Conservation (phyloP, 2,797 vertebrate genomes). For the Sebastes glaucus region DNA sequence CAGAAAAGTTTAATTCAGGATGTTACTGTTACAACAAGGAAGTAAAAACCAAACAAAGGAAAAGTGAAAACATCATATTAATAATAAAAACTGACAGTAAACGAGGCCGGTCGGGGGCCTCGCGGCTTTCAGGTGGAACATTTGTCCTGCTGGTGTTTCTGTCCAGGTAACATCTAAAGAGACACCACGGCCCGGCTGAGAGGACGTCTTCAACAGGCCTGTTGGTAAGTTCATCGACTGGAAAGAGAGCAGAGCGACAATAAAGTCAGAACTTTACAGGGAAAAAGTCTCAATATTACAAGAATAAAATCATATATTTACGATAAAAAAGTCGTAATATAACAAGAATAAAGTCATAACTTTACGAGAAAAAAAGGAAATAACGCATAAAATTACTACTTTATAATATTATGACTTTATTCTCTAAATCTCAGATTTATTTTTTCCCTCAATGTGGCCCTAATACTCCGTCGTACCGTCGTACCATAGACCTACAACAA, state of each 20-base stretch:
- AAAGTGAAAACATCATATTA: constrained; percentile 15
- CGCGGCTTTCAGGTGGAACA: background rate
- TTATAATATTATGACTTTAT: too few species aligned
- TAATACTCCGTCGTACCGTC: too few species aligned
- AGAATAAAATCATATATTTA: too few species aligned
- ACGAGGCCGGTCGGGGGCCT: background rate
- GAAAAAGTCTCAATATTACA: too few species aligned
- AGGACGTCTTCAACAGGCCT: background rate
- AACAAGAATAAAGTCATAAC: too few species aligned
- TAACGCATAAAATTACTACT: too few species aligned
- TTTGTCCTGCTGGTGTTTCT: constrained; percentile 9
- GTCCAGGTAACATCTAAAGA: background rate
- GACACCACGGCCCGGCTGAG: background rate
- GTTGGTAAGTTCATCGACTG: background rate
- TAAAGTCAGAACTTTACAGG: too few species aligned
- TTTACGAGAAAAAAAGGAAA: too few species aligned
- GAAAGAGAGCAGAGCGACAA: background rate
- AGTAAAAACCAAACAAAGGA: constrained; percentile 29
- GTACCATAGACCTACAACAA: too few species aligned
- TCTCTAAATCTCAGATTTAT: too few species aligned
- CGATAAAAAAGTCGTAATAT: too few species aligned
- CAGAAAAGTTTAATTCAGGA: constrained; percentile 27
- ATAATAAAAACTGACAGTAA: background rate
- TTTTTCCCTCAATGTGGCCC: too few species aligned
- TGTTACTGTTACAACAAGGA: constrained; percentile 14